Evolutionary conservation across 2,797 vertebrate genomes (phyloP), one percentile per base, ranked within the genome.

Genomic region (Forpus xanthops): DNA sequence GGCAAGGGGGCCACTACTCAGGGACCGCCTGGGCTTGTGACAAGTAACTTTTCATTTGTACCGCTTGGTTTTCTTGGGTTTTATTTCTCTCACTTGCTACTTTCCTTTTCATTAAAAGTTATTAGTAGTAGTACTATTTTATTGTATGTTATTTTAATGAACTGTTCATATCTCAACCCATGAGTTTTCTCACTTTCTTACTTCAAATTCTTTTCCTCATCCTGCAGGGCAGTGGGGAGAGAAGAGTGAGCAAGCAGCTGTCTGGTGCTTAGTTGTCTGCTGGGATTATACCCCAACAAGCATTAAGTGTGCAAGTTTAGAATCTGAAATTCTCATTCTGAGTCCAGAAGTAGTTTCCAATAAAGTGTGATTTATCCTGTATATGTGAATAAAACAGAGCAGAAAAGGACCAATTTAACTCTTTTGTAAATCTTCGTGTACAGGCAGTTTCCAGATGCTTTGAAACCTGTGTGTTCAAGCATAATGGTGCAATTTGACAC

Each of bases 141-240:
- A 30, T 61, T 5, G 25, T 33, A n/a, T 39, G 25, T 53, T 60
- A 66, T 47, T 72, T 55, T 35, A 14, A 9, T 67, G 9, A 49
- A 23, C 31, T 55, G 8, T 62, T 31, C 53, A 58, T 68, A 15
- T 45, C 37, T 68, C 53, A 28, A 21, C 18, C 12, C 11, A 6
- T 8, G 9, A 65, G 7, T 82, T 65, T 77, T 88, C 49, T 73
- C n/a, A 35, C 18, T 73, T 67, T 68, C 41, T 12, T 42, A 12
- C 18, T 70, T 53, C 16, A 24, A 60, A 2, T 33, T 58, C 19
- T 58, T 31, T 58, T 58, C 49, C 30, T 33, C 11, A 5, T 58
- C 25, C 42, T 2, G 0, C 9, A 1, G n/a, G n/a, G 21, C 9
- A 15, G 55, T 33, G 9, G n/a, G 20, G 21, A 58, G n/a, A 35